Evolutionary conservation across 2,888 invertebrate genomes (phyloP), one percentile per base, ranked within the genome.

Genomic region (Scaptodrosophila latifasciaeformis): DNA sequence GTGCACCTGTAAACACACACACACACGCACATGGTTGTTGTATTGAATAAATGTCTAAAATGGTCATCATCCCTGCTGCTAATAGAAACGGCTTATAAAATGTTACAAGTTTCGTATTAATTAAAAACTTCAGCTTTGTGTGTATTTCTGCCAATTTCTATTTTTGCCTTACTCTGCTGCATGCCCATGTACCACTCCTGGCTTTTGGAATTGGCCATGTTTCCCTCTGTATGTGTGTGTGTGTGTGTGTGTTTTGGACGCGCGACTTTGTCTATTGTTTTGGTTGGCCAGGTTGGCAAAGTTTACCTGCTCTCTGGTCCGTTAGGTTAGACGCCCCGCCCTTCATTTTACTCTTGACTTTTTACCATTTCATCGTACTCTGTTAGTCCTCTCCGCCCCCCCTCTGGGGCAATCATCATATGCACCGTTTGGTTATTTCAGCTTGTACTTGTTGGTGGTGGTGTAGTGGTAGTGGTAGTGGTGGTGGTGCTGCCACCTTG

Each of bases 31-130:
- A 24, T 12, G 30, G 13, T 31, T 12, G 29, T 13, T 15, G 31
- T 39, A 58, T 59, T 56, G 50, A 55, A n/a, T n/a, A n/a, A n/a
- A n/a, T n/a, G n/a, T n/a, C n/a, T n/a, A n/a, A n/a, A n/a, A n/a
- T n/a, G n/a, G n/a, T n/a, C n/a, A n/a, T n/a, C n/a, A n/a, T n/a
- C n/a, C n/a, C n/a, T n/a, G n/a, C n/a, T 56, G 51, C 65, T 66
- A 77, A 74, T 62, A 59, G 60, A 56, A 62, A 71, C 61, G 66
- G 78, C 82, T 80, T 80, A 80, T 81, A 76, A 78, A 80, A 75
- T 80, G 82, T 80, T 69, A 78, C 80, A 82, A 80, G 74, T 82
- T 78, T 72, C 76, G 82, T 72, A 82, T 83, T 82, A 83, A 83
- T 83, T 83, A 83, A 83, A 82, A 83, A 83, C 70, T 82, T 83